Evolutionary conservation across 2,113 vertebrate species (phyloP).

Genomic region (Penelope pileata): DNA sequence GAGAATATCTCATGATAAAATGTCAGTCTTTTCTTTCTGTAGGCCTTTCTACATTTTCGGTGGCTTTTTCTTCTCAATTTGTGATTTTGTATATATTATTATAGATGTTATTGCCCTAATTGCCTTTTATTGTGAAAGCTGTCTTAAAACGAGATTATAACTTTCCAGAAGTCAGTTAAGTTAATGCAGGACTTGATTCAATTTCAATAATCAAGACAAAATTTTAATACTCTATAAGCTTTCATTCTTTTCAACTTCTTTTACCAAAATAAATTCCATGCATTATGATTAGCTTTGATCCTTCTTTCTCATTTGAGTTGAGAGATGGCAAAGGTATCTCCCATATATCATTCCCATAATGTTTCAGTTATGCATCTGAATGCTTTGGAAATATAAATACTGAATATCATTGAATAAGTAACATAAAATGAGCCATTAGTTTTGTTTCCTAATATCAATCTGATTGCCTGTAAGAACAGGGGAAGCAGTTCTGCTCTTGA

Average conservation of each 20-base stretch:
- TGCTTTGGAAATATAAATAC: not conserved
- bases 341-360: not conserved
- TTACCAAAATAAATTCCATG: not conserved
- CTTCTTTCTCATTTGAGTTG: not conserved
- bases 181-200: not conserved
- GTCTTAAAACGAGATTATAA: not conserved
- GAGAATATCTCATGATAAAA: not conserved
- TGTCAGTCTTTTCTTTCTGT: not conserved
- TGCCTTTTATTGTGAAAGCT: not conserved
- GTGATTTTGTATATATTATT: not conserved
- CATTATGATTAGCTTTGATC: not conserved
- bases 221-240: not conserved
- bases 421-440: not conserved
- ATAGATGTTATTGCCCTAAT: not conserved
- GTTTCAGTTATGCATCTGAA: not conserved
- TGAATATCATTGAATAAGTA: not conserved
- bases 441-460: not conserved
- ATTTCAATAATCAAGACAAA: not conserved
- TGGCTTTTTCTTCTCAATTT: not conserved
- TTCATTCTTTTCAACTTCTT: not conserved
- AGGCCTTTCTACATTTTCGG: not conserved
- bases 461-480: not conserved
- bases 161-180: not conserved
- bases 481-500: not conserved
- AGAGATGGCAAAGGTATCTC: not conserved